phyloP scores from a whole-genome alignment of 2,888 invertebrate genomes.

The Crematogaster levior region DNA sequence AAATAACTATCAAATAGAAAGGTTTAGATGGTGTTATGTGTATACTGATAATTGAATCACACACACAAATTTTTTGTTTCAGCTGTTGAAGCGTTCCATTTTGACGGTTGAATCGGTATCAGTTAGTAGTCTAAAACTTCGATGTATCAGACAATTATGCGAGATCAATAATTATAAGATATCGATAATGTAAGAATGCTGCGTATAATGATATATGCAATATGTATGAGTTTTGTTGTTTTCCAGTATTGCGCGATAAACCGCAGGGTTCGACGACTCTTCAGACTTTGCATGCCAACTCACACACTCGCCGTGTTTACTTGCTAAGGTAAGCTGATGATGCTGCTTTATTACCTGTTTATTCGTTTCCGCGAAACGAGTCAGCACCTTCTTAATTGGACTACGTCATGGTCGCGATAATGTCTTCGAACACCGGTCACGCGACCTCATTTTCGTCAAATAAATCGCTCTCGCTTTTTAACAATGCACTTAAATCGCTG shows the following conservation, averaged over 20 bases:
- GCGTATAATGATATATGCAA: constrained; percentile 20
- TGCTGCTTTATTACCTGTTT: constrained; percentile 72
- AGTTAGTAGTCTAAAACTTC: constrained; percentile 28
- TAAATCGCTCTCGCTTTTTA: constrained; percentile 50
- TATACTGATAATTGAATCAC: neutral
- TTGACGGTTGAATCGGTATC: neutral
- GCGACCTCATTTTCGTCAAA: constrained; percentile 52
- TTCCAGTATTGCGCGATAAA: constrained; percentile 55
- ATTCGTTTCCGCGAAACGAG: constrained; percentile 70
- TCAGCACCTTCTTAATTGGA: constrained; percentile 66
- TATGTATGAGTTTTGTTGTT: constrained; percentile 48
- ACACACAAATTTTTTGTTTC: no score
- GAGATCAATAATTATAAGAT: constrained; percentile 29
- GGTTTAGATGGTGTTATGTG: neutral
- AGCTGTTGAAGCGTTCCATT: neutral
- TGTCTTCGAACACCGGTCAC: constrained; percentile 39
- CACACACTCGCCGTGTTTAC: constrained; percentile 63
- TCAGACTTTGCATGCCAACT: constrained; percentile 55
- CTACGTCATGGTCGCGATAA: constrained; percentile 48
- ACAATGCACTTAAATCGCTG: constrained; percentile 49
- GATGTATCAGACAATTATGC: constrained; percentile 28
- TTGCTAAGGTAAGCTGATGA: constrained; percentile 64
- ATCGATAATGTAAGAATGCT: neutral
- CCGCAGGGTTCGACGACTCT: constrained; percentile 56
- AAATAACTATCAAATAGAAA: neutral